A percentile compares a stretch with the other conserved stretches of the same genome.
These are phyloP conservation scores for Drosophila pseudoananassae DNA, from an alignment of 1,140 invertebrate genomes.

Conservation along the genomic window DNA sequence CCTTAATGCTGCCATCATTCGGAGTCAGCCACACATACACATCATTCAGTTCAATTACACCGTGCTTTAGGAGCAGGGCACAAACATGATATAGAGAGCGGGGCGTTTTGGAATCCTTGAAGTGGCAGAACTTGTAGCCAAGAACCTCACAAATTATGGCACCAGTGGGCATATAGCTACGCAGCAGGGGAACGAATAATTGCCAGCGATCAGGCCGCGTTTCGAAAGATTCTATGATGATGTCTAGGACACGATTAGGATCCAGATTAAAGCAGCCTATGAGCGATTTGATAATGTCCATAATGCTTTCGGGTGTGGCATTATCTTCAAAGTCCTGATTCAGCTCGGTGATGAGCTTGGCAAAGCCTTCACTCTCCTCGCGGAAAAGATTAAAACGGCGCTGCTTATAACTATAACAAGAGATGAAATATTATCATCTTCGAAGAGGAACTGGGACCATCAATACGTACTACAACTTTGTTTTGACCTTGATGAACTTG, in stretches of 20 bases:
- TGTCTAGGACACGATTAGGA: slow-evolving; percentile 98
- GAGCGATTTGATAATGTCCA: slow-evolving; percentile 95
- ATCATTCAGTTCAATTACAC: slow-evolving; percentile 93
- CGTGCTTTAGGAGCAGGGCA: slow-evolving; percentile 94
- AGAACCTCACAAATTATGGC: slow-evolving; percentile 96
- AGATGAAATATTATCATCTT: not conserved
- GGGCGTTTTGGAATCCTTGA: slow-evolving; percentile 90
- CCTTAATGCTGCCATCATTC: slow-evolving; percentile 91
- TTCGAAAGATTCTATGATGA: slow-evolving; percentile 98
- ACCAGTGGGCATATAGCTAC: slow-evolving; percentile 93
- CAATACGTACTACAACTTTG: slow-evolving; percentile 97
- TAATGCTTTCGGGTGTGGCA: slow-evolving; percentile 86
- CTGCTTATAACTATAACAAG: slow-evolving; percentile 95
- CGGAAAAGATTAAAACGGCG: slow-evolving; percentile 99
- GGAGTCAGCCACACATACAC: slow-evolving; percentile 96
- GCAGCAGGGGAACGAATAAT: slow-evolving; percentile 93
- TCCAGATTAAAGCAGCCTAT: slow-evolving; percentile 99
- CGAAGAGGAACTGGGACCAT: too few species aligned
- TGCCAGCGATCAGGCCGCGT: slow-evolving; percentile 90
- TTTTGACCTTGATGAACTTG: slow-evolving; percentile 99
- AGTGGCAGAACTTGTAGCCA: slow-evolving; percentile 95
- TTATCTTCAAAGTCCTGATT: slow-evolving; percentile 93
- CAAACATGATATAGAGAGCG: slow-evolving; percentile 94
- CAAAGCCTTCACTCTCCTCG: slow-evolving; percentile 99
- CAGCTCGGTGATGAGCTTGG: slow-evolving; percentile 98